Evolutionary conservation across 2,888 invertebrate species (phyloP), one percentile per base, ranked within the genome.

Genomic region (Polylopha cassiicola): DNA sequence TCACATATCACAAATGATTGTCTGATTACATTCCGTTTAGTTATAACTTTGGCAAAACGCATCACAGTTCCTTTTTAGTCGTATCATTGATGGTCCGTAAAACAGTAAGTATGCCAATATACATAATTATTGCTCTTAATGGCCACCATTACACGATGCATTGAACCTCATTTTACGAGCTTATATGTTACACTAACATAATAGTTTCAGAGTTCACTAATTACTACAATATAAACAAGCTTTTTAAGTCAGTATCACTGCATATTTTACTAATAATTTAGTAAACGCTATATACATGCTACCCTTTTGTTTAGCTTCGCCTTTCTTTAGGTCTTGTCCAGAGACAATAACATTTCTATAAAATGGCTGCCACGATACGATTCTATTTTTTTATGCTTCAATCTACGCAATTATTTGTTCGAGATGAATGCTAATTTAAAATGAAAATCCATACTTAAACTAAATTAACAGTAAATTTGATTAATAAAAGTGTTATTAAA

Each of bases 111-210:
- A 73, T 82, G 82, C 79, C 84, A 86, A 80, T 84, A 80, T 73
- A 81, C 85, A 84, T 84, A 86, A 82, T 86, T 81, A 82, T 84
- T 84, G 66, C 67, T 77, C 68, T 60, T 85, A 86, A 86, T 86
- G 86, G 86, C 86, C 82, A 82, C 86, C 86, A 85, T 84, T 82
- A 82, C 82, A 84, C 79, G 80, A 79, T 75, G 79, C 82, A 79
- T 76, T 79, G 77, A 72, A 66, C 68, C 74, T 76, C 75, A 79
- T 74, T 73, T 69, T 73, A 66, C 37, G 55, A 63, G 66, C 64
- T 61, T 65, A 43, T 56, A 57, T 48, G 52, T 53, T 65, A 61
- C 65, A 65, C 62, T 57, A 50, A 49, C 55, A 51, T 55, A 56
- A 50, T 49, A 58, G 64, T 46, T 55, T 54, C 48, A 55, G 58